A percentile compares a stretch with the other conserved stretches of the same genome.
Conservation (phyloP, 2,888 invertebrate genomes). For the Hirtodrosophila histrioides region DNA sequence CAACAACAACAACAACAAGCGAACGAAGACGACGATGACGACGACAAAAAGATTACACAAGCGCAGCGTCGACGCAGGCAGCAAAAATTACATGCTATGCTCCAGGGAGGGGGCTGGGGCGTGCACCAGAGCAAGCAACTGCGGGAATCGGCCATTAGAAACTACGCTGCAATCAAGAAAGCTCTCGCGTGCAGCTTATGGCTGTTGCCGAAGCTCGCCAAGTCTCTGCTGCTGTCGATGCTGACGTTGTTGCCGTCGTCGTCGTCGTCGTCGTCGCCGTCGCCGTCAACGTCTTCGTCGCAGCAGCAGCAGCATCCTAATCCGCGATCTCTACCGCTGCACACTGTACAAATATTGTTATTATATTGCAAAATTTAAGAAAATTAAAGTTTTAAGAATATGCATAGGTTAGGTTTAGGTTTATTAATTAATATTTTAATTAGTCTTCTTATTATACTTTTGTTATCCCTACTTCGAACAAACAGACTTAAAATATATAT, state of each 20-base stretch:
- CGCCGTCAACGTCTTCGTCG: conserved; percentile 33
- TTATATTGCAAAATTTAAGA: neutral
- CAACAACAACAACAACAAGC: conserved; percentile 25
- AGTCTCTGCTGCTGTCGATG: conserved; percentile 17
- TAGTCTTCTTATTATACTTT: no score
- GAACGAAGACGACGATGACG: conserved; percentile 28
- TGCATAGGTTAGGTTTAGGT: no score
- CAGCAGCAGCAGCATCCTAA: conserved; percentile 36
- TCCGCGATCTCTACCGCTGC: conserved; percentile 23
- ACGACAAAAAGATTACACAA: conserved; percentile 68
- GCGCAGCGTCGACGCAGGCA: conserved; percentile 64
- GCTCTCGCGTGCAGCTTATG: conserved; percentile 55
- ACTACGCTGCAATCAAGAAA: conserved; percentile 70
- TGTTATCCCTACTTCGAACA: no score
- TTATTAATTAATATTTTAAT: no score
- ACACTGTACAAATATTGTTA: conserved; percentile 8
- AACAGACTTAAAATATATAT: no score
- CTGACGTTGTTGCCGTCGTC: conserved; percentile 6
- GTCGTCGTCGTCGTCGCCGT: conserved; percentile 19
- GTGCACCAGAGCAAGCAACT: neutral
- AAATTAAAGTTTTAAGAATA: no score
- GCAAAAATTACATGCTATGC: conserved; percentile 34
- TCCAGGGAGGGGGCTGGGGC: neutral
- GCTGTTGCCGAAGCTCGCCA: conserved; percentile 19
- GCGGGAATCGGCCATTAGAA: conserved; percentile 58